phyloP scores from a whole-genome alignment of 1,140 invertebrate species.

The Chrysoperla carnea region DNA sequence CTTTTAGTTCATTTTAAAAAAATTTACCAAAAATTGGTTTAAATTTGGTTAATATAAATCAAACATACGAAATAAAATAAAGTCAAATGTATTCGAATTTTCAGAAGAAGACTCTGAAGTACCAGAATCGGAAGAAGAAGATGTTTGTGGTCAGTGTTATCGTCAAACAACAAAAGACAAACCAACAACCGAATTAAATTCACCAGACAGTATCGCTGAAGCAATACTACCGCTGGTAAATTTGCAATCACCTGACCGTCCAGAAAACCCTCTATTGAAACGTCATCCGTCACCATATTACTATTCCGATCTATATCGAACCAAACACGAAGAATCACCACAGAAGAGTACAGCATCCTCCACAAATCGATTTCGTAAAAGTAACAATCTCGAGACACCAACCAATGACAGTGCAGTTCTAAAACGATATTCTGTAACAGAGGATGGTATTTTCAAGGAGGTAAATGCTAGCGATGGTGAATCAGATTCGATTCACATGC shows the following conservation, averaged over 20 bases:
- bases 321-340: conserved; percentile 17
- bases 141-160: conserved; percentile 16
- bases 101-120: conserved; percentile 21
- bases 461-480: conserved; percentile 14
- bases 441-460: conserved; percentile 36
- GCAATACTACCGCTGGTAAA: conserved; percentile 16
- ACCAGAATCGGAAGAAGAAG: conserved; percentile 18
- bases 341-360: conserved; percentile 14
- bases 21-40: too few species aligned
- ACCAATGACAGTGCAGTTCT: conserved; percentile 26
- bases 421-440: conserved; percentile 43
- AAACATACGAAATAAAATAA: too few species aligned
- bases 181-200: conserved; percentile 21
- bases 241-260: conserved; percentile 22
- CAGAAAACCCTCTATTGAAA: conserved; percentile 18
- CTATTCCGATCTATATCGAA: conserved; percentile 54
- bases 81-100: conserved; percentile 6
- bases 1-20: too few species aligned
- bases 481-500: conserved; percentile 29
- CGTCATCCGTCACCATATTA: conserved; percentile 63
- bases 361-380: conserved; percentile 25
- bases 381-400: conserved; percentile 47
- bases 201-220: conserved; percentile 30
- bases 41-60: too few species aligned
- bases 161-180: conserved; percentile 7